Evolutionary conservation across 1,140 invertebrate genomes (phyloP).

Genomic region (Luehdorfia chinensis): DNA sequence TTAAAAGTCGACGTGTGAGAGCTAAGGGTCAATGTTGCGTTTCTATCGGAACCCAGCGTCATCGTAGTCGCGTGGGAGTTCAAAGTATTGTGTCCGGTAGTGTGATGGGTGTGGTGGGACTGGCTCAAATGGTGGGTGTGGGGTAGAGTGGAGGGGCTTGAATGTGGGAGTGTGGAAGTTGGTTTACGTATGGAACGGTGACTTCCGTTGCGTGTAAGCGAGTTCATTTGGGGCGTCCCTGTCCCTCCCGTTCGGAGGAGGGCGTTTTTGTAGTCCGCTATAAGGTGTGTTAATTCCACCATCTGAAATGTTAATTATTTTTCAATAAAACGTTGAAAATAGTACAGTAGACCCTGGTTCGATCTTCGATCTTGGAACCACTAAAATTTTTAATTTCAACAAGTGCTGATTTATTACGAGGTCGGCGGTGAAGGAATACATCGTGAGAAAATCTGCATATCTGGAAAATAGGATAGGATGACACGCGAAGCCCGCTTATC

Average conservation of each 20-base stretch:
- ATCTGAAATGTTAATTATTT: slow-evolving; percentile 79
- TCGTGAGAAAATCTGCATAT: too few species aligned
- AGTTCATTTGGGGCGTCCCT: slow-evolving; percentile 89
- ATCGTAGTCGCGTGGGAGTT: slow-evolving; percentile 75
- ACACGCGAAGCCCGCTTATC: too few species aligned
- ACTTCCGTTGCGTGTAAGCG: slow-evolving; percentile 86
- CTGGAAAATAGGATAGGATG: too few species aligned
- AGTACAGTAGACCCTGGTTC: too few species aligned
- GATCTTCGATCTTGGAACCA: too few species aligned
- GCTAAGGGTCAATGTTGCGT: slow-evolving; percentile 62
- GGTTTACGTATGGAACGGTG: slow-evolving; percentile 72
- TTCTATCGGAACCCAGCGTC: slow-evolving; percentile 61
- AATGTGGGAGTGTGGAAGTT: slow-evolving; percentile 42
- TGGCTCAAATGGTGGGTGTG: slow-evolving; percentile 37
- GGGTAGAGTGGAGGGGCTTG: slow-evolving; percentile 57
- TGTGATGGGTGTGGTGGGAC: slow-evolving; percentile 51
- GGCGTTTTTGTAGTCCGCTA: slow-evolving; percentile 97
- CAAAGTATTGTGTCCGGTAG: slow-evolving; percentile 75
- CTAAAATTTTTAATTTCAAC: too few species aligned
- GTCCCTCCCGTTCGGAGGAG: slow-evolving; percentile 78
- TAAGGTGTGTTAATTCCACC: slow-evolving; percentile 91
- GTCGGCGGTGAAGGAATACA: too few species aligned
- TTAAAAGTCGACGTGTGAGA: slow-evolving; percentile 72
- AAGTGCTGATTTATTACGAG: too few species aligned
- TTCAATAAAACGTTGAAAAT: too few species aligned